phyloP scores from a whole-genome alignment of 2,113 vertebrate species.

The Trogon surrucura region DNA sequence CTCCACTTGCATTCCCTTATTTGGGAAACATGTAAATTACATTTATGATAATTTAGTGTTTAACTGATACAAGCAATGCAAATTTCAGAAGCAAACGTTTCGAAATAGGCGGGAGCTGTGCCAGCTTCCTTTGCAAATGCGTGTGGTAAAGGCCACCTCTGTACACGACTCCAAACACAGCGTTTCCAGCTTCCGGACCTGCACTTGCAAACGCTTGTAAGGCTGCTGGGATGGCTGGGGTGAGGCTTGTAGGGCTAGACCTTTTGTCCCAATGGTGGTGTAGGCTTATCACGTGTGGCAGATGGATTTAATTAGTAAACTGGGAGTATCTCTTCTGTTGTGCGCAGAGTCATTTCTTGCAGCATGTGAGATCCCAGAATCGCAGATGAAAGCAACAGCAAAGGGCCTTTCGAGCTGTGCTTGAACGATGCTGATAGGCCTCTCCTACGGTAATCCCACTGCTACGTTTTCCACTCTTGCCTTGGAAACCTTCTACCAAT shows the following conservation, averaged over 20 bases:
- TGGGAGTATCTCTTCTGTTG: not conserved
- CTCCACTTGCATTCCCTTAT: conserved; percentile 41
- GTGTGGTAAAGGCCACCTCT: conserved; percentile 2
- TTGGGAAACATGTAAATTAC: conserved; percentile 58
- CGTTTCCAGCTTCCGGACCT: not conserved
- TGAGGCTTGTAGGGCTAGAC: not conserved
- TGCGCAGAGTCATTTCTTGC: not conserved
- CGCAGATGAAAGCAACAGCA: not conserved
- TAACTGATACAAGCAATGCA: conserved; percentile 50
- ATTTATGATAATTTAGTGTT: conserved; percentile 64
- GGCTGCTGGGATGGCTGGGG: not conserved
- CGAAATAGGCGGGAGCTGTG: conserved; percentile 6
- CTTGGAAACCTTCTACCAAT: not conserved
- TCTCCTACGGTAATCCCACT: not conserved
- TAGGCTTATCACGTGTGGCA: not conserved
- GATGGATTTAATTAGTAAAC: conserved; percentile 41
- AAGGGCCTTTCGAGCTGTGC: not conserved
- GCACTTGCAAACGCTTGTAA: not conserved
- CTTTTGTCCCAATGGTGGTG: not conserved
- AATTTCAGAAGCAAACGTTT: conserved; percentile 55
- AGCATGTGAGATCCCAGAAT: not conserved
- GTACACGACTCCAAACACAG: rapidly evolving
- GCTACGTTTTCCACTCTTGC: not conserved
- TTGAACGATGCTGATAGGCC: not conserved
- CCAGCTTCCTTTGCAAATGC: not conserved